Evolutionary conservation across 1,140 invertebrate species (phyloP), one percentile per base, ranked within the genome.

Genomic region (Drosophila arizonae): DNA sequence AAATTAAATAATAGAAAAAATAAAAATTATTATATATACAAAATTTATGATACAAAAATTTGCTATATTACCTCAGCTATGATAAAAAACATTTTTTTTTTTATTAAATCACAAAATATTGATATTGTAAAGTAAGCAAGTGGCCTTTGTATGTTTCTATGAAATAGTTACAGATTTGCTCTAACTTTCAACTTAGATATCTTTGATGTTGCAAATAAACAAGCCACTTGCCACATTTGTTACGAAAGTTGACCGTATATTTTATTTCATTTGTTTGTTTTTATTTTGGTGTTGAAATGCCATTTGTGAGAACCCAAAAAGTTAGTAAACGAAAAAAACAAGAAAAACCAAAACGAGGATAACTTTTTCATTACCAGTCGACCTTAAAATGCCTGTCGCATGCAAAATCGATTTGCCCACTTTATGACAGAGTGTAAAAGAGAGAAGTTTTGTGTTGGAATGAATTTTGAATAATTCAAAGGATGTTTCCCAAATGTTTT

Each of bases 281-380:
- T 52, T 33, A 10, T 68, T 24, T 45, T 13, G 36, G 56, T 72
- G 63, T 50, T 57, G 43, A 73, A 77, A 56, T 51, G 62, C 43
- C 43, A 45, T 78, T 82, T 78, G 55, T 6, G 39, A 48, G 54
- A 33, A 39, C 11, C 50, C 50, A 57, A 50, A 77, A 81, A 84
- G 68, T 82, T 82, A 43, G 70, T 62, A 21, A 56, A 55, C 36
- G 63, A 30, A 66, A 39, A 43, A 41, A 52, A 28, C 2, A 30
- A 6, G 28, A 3, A 30, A 8, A 4, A 11, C 10, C 36, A 39
- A 39, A 39, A 39, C 36, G 36, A 39, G 36, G 10, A 39, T 11
- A 72, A 72, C 70, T 72, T 72, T 55, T 68, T 68, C 64, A 72
- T 72, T 72, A 72, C 56, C 60, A 68, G 51, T 63, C 64, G 71